phyloP scores from a whole-genome alignment of 2,797 vertebrate species.

The Rhincodon typus region DNA sequence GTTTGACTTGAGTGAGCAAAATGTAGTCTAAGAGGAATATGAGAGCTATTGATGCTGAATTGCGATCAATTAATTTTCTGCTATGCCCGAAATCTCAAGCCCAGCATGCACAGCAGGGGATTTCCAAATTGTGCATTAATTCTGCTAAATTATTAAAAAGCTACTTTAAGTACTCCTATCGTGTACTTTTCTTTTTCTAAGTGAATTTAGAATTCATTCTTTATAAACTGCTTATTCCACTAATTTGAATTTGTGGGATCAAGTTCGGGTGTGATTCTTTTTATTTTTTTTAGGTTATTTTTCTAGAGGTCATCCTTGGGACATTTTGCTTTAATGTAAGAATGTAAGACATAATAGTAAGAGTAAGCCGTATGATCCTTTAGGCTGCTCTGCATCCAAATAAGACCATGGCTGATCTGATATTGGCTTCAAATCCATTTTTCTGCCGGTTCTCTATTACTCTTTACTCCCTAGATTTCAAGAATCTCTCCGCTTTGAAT shows the following conservation, averaged over 20 bases:
- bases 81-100: background rate
- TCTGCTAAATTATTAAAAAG: constrained; percentile 37
- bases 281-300: background rate
- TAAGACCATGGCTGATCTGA: background rate
- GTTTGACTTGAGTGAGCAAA: constrained; percentile 17
- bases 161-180: constrained; percentile 23
- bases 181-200: constrained; percentile 8
- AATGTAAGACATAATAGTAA: background rate
- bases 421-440: background rate
- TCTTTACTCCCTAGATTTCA: background rate
- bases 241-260: background rate
- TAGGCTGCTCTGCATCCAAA: background rate
- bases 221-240: constrained; percentile 3
- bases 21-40: background rate
- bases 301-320: background rate
- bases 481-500: background rate
- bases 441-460: background rate
- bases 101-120: constrained; percentile 7
- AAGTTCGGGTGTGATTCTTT: background rate
- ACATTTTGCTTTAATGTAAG: background rate
- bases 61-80: constrained; percentile 28
- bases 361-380: background rate
- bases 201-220: constrained; percentile 22
- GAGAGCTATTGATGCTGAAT: background rate
- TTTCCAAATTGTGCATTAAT: constrained; percentile 29